Evolutionary conservation across 2,797 vertebrate species (phyloP), one percentile per base, ranked within the genome.

Genomic region (Protonibea diacanthus): DNA sequence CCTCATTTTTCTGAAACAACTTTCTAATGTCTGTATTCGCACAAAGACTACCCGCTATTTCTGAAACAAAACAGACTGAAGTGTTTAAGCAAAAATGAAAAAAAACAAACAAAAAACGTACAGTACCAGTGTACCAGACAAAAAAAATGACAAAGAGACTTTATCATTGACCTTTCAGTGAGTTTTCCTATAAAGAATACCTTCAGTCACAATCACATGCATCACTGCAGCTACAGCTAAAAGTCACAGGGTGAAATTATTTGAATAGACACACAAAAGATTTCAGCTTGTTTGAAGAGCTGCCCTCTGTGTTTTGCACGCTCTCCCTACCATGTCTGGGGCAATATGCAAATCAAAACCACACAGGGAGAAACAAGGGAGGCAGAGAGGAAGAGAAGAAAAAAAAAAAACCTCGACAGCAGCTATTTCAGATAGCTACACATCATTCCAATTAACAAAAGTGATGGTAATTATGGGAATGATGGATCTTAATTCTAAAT

Each of bases 241-340:
- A 81, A 89, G 83, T 89, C 87, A 78, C n/a, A 0, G 65, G 80
- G 48, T 84, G 86, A 86, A 84, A 81, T 78, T 63, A 90, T 91
- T 92, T 91, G 90, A 89, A 90, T 88, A 76, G 86, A 80, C 74
- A 70, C 79, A 87, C 70, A 85, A 85, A 88, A 88, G 83, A 87
- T 73, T 83, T 74, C 38, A 23, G 82, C 72, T 80, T 83, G 88
- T 93, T 92, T 90, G 87, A 91, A 89, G 83, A 83, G 88, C 82
- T 66, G 81, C 86, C 78, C 85, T 86, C 74, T 77, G 87, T 74
- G 64, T 81, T 85, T 80, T 76, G 76, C 88, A 87, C 51, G 82
- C 82, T 86, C 71, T 75, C 33, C 29, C 82, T 78, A 61, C 47
- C 81, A 42, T 63, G 84, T 82, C 81, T 82, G 74, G 67, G 71